Percentiles rank a stretch among this genome's conserved stretches.
phyloP scores from a whole-genome alignment of 2,888 invertebrate genomes.

The Epistrophe eligans region DNA sequence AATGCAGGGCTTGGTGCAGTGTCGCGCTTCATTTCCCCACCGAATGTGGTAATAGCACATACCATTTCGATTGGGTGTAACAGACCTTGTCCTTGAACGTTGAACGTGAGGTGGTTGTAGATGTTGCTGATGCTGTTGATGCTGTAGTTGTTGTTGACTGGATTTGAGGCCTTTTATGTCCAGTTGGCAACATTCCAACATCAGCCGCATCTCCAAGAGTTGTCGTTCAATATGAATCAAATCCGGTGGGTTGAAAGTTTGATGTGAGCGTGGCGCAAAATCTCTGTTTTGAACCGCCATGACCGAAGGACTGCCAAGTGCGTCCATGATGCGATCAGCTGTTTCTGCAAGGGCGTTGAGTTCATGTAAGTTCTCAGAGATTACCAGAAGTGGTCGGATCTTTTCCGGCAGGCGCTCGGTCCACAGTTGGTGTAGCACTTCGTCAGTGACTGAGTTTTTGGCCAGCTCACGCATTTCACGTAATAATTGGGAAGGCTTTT shows the following conservation, averaged over 20 bases:
- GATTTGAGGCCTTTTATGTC: neutral
- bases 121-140: neutral
- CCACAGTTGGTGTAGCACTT: conserved; percentile 2
- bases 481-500: neutral
- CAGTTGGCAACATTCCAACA: neutral
- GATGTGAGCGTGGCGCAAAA: neutral
- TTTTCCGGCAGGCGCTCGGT: neutral
- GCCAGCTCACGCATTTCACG: neutral
- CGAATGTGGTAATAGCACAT: neutral
- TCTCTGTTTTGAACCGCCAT: neutral
- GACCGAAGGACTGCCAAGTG: neutral
- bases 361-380: neutral
- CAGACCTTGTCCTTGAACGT: neutral
- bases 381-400: neutral
- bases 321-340: neutral
- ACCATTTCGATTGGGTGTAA: neutral
- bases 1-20: neutral
- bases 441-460: neutral
- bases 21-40: neutral
- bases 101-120: neutral
- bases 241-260: neutral
- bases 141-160: neutral
- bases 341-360: neutral
- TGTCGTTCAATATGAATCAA: neutral
- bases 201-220: no score